A percentile compares a stretch with the other conserved stretches of the same genome.
Evolutionary conservation across 2,113 vertebrate species (phyloP).

Genomic region (Gymnocephalus cernua): DNA sequence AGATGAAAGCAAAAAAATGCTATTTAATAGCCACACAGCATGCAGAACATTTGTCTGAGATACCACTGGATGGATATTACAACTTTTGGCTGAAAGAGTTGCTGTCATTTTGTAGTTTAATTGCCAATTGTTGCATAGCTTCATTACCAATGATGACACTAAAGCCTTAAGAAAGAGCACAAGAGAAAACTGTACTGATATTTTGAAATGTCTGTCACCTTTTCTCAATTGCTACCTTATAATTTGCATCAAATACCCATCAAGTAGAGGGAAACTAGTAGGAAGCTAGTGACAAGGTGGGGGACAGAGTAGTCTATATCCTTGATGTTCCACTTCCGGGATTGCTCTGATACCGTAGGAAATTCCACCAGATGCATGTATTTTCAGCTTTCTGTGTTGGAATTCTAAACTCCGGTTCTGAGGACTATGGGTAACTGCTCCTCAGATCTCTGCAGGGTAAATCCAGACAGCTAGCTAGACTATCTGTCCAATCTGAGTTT

Average conservation of each 20-base stretch:
- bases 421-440: no score
- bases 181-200: not conserved
- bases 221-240: not conserved
- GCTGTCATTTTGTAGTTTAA: conserved; percentile 16
- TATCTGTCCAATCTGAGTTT: no score
- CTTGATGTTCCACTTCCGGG: no score
- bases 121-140: conserved; percentile 28
- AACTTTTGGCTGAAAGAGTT: conserved; percentile 23
- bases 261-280: not conserved
- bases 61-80: conserved; percentile 31
- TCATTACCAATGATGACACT: conserved; percentile 27
- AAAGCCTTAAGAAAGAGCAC: not conserved
- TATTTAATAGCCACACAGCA: conserved; percentile 57
- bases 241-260: conserved; percentile 12
- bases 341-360: no score
- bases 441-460: no score
- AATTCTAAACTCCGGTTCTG: no score
- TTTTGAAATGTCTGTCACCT: not conserved
- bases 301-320: not conserved
- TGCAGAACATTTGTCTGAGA: conserved; percentile 16
- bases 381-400: no score
- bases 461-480: no score
- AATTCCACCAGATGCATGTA: no score
- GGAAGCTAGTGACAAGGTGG: not conserved
- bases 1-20: conserved; percentile 68